phyloP scores from a whole-genome alignment of 2,113 vertebrate species.

The Microtus richardsoni region DNA sequence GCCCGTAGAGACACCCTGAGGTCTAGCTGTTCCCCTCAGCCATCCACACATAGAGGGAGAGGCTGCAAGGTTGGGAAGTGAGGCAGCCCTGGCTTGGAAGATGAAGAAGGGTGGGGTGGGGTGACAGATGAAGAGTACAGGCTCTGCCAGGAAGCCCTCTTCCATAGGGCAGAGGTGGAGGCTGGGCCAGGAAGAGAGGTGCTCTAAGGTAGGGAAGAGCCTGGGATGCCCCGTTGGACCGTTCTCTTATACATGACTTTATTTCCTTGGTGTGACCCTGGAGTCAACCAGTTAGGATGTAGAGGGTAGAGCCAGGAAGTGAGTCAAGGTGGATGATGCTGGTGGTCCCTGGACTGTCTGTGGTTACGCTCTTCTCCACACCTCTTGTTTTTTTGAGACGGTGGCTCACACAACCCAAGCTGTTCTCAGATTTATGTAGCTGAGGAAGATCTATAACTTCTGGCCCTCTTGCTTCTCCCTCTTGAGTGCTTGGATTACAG shows the following conservation, averaged over 20 bases:
- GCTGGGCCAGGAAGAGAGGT: background rate
- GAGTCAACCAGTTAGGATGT: background rate
- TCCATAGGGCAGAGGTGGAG: fast-evolving
- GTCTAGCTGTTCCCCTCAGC: background rate
- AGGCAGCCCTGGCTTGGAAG: background rate
- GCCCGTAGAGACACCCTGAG: background rate
- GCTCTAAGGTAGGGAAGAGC: background rate
- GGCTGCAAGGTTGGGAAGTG: background rate
- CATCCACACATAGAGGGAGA: background rate
- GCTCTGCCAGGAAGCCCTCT: background rate
- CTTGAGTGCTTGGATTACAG: background rate
- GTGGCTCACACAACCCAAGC: background rate
- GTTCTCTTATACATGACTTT: background rate
- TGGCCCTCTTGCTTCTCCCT: background rate
- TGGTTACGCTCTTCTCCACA: background rate
- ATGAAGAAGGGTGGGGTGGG: too few relatives aligned
- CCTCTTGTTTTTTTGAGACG: background rate
- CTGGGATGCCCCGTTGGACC: background rate
- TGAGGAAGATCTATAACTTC: background rate
- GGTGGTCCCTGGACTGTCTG: background rate
- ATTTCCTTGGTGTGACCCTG: background rate
- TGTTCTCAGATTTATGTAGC: background rate
- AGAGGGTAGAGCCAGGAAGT: background rate
- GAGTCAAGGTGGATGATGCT: background rate
- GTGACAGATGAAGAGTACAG: background rate